phyloP scores from a whole-genome alignment of 2,113 vertebrate genomes.

The Crocuta crocuta region DNA sequence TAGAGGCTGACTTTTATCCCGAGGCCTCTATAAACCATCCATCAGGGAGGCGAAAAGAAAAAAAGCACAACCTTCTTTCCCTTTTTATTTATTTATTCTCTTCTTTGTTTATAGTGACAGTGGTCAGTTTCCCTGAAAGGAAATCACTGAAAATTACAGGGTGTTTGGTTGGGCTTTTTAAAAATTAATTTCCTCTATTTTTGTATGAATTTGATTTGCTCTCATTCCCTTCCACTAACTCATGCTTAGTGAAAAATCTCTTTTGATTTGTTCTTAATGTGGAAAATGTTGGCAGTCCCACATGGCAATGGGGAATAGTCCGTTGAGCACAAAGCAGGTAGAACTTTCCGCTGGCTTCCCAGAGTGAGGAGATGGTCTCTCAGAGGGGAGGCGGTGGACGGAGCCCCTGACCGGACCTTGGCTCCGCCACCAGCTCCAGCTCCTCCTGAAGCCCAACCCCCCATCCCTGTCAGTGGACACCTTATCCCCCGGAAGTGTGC shows the following conservation, averaged over 20 bases:
- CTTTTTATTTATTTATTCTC: conserved; percentile 79
- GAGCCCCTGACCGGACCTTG: accelerated
- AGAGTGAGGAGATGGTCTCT: background rate
- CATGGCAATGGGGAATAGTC: conserved; percentile 15
- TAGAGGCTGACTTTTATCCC: conserved; percentile 33
- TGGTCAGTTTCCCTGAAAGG: conserved; percentile 62
- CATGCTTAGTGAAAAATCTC: conserved; percentile 70
- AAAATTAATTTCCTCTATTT: conserved; percentile 76
- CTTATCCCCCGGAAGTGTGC: background rate
- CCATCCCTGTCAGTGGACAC: background rate
- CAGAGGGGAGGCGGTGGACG: accelerated
- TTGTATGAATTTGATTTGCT: conserved; percentile 71
- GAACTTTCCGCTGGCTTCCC: background rate
- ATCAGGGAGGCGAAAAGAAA: conserved; percentile 69
- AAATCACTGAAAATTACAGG: conserved; percentile 79
- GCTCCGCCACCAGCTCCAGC: background rate
- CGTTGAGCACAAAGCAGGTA: conserved; percentile 43
- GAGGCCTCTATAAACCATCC: conserved; percentile 74
- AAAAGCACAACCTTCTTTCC: conserved; percentile 75
- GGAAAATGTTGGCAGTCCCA: conserved; percentile 77
- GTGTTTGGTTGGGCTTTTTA: conserved; percentile 69
- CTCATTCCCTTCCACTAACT: conserved; percentile 47
- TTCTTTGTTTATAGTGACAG: conserved; percentile 70
- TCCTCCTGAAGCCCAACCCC: accelerated
- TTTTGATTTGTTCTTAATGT: conserved; percentile 83